These are phyloP conservation scores for Metacarcinus magister DNA, from an alignment of 2,888 invertebrate species.

Conservation along the genomic window DNA sequence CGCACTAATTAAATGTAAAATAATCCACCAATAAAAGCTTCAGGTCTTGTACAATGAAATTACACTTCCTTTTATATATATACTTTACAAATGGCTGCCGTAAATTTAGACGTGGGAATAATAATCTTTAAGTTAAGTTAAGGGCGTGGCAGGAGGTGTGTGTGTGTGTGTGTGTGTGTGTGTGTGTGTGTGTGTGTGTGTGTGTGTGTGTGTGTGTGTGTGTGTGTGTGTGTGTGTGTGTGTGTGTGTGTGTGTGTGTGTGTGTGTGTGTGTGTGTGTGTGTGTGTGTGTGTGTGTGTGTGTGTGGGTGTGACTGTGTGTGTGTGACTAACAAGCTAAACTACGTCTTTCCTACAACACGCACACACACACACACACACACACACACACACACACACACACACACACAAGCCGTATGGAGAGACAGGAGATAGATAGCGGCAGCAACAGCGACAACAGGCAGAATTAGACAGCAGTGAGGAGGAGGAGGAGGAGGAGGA, in stretches of 20 bases:
- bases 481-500: slow-evolving; percentile 54
- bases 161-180: slow-evolving; percentile 26
- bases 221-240: not conserved
- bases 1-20: slow-evolving; percentile 46
- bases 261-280: too few relatives aligned
- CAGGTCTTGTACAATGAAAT: slow-evolving; percentile 5
- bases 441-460: slow-evolving; percentile 1
- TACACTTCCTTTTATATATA: too few relatives aligned
- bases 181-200: not conserved
- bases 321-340: not conserved
- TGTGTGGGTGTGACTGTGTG: not conserved
- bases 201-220: slow-evolving; percentile 42
- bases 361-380: slow-evolving; percentile 43
- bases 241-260: too few relatives aligned
- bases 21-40: not conserved
- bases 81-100: not conserved
- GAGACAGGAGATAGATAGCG: not conserved
- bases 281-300: too few relatives aligned
- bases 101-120: not conserved
- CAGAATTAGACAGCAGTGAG: not conserved
- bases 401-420: not conserved
- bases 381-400: slow-evolving; percentile 52
- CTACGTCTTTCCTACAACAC: not conserved
- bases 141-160: not conserved
- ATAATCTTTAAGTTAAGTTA: not conserved